These are phyloP conservation scores for Steinernema hermaphroditum DNA, from an alignment of 2,888 invertebrate genomes.

Conservation along the genomic window DNA sequence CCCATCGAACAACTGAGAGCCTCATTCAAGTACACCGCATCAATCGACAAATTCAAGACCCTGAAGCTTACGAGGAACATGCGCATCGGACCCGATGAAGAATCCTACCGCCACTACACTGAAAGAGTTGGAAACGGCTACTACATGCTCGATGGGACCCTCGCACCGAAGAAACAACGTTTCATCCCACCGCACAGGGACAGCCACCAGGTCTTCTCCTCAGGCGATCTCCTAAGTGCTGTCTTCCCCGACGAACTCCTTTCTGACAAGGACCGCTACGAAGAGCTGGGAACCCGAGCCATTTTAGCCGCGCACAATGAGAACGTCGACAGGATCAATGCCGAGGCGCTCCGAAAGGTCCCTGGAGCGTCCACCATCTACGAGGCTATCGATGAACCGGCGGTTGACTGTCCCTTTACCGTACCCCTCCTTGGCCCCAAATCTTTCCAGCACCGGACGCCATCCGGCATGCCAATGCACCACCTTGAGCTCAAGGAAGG, in stretches of 20 bases:
- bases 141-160: background rate
- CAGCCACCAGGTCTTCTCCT: background rate
- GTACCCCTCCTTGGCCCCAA: background rate
- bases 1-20: background rate
- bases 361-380: background rate
- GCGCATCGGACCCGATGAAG: background rate
- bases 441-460: background rate
- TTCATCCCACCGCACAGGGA: background rate
- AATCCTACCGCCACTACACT: background rate
- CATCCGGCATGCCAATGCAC: background rate
- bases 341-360: background rate
- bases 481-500: slow-evolving; percentile 15
- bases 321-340: background rate
- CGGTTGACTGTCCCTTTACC: background rate
- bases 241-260: background rate
- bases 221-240: background rate
- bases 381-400: background rate
- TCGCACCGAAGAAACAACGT: background rate
- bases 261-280: background rate
- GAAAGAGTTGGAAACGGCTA: background rate
- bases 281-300: background rate
- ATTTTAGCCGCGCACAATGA: background rate
- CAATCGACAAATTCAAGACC: background rate
- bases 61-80: background rate
- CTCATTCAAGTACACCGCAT: background rate